Conservation (phyloP, 2,888 invertebrate species). For the Epinotia brunnichana region DNA sequence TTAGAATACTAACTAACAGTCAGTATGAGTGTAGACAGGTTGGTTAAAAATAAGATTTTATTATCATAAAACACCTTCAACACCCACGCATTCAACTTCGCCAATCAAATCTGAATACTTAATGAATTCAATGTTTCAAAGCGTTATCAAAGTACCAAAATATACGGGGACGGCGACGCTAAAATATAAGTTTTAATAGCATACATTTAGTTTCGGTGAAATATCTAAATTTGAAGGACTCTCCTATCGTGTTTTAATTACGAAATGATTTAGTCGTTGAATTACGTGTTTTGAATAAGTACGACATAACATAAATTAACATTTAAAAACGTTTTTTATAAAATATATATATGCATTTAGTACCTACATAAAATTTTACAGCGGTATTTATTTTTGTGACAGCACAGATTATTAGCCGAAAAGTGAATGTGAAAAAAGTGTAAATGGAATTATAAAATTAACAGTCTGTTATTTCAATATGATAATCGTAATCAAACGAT, state of each 20-base stretch:
- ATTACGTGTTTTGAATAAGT: conserved; percentile 6
- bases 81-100: conserved; percentile 4
- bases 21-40: too few relatives aligned
- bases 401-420: too few relatives aligned
- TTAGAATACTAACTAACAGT: too few relatives aligned
- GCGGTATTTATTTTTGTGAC: too few relatives aligned
- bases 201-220: conserved; percentile 21
- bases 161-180: not conserved
- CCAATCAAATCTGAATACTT: conserved; percentile 15
- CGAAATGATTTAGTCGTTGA: conserved; percentile 8
- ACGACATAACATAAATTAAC: too few relatives aligned
- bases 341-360: too few relatives aligned
- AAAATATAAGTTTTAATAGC: conserved; percentile 28
- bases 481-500: too few relatives aligned
- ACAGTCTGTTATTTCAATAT: too few relatives aligned
- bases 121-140: conserved; percentile 24
- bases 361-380: too few relatives aligned
- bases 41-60: not conserved
- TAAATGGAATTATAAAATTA: too few relatives aligned
- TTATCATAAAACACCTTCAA: not conserved
- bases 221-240: conserved; percentile 21
- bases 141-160: conserved; percentile 9
- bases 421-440: too few relatives aligned
- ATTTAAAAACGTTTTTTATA: not conserved
- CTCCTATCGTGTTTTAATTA: conserved; percentile 12